Evolutionary conservation across 2,888 invertebrate species (phyloP).

Genomic region (Perdita meconis): DNA sequence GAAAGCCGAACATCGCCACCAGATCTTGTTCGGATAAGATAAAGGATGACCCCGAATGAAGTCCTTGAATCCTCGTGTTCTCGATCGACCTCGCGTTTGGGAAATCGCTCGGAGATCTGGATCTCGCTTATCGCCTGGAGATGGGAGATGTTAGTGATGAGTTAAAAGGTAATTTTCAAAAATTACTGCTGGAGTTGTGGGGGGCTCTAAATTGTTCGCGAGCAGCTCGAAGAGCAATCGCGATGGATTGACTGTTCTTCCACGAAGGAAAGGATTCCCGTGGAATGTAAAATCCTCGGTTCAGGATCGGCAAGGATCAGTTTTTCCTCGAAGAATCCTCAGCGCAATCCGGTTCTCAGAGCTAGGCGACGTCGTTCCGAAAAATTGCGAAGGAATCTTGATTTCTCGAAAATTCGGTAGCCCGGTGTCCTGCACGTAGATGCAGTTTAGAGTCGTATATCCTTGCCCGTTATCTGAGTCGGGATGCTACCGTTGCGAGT

Average conservation of each 20-base stretch:
- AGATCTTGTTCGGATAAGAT: constrained; percentile 67
- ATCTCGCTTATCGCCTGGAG: not conserved
- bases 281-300: no score
- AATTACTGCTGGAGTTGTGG: not conserved
- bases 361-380: constrained; percentile 34
- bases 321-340: not conserved
- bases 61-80: constrained; percentile 26
- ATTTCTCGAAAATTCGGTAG: constrained; percentile 82
- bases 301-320: not conserved
- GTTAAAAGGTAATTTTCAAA: not conserved
- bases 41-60: constrained; percentile 57
- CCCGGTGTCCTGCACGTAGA: constrained; percentile 76
- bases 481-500: constrained; percentile 78
- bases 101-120: constrained; percentile 32
- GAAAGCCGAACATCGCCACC: constrained; percentile 57
- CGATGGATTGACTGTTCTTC: no score
- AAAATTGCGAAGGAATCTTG: constrained; percentile 72
- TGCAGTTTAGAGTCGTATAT: constrained; percentile 78
- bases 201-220: no score
- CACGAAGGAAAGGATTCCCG: no score
- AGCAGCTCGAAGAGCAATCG: no score
- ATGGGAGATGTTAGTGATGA: not conserved
- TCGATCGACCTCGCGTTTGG: constrained; percentile 35
- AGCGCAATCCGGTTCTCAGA: constrained; percentile 38
- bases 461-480: constrained; percentile 77